Conservation (phyloP, 2,113 vertebrate species). For the Macquaria ambigua region DNA sequence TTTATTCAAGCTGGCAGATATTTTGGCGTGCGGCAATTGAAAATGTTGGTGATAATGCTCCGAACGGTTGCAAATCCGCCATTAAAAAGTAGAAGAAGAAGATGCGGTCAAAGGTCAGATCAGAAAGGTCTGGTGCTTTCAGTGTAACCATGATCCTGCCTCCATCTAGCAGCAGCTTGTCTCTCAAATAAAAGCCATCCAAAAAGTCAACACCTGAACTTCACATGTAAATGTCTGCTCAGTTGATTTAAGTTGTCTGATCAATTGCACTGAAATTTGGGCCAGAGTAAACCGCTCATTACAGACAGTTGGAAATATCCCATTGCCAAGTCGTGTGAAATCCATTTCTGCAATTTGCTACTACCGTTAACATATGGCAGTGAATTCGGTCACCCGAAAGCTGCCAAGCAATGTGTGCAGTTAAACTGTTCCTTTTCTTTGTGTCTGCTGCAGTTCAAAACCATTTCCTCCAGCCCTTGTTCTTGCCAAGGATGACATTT, state of each 20-base stretch:
- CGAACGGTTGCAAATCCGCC: no score
- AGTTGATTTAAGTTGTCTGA: not conserved
- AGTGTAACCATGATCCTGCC: not conserved
- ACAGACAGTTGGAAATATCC: not conserved
- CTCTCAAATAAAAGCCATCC: not conserved
- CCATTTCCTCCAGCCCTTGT: constrained; percentile 3
- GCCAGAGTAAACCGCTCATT: not conserved
- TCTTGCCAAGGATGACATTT: constrained; percentile 4
- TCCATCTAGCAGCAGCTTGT: not conserved
- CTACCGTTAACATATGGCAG: not conserved
- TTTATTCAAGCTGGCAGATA: no score
- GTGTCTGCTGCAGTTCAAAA: constrained; percentile 1
- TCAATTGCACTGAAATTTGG: not conserved
- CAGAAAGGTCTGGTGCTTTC: not conserved
- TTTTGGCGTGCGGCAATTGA: no score
- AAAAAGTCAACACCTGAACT: constrained; percentile 1
- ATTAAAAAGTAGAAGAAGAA: no score
- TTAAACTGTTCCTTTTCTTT: not conserved
- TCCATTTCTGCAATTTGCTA: not conserved
- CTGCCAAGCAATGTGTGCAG: not conserved
- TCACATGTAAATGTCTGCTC: not conserved
- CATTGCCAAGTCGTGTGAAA: not conserved
- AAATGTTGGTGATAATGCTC: no score
- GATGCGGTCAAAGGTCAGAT: not conserved
- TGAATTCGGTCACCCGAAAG: not conserved